A percentile compares a stretch with the other conserved stretches of the same genome.
Evolutionary conservation across 2,797 vertebrate genomes (phyloP).

Genomic region (Anguilla obscura): DNA sequence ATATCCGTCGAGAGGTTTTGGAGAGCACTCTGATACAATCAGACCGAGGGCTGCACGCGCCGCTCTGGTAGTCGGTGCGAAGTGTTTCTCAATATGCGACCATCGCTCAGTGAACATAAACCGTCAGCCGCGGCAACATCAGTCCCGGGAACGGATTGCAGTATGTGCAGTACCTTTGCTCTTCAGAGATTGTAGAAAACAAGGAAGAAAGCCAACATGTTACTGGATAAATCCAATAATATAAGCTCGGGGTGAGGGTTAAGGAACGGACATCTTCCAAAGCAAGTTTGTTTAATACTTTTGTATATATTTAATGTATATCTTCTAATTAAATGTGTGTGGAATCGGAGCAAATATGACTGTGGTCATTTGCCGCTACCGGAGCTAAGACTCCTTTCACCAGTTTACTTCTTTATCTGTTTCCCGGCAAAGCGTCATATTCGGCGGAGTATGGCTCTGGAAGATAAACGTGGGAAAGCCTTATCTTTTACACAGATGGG

Average conservation of each 20-base stretch:
- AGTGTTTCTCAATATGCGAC: conserved; percentile 51
- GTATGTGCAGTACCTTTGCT: conserved; percentile 21
- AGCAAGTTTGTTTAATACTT: conserved; percentile 42
- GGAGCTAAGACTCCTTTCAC: conserved; percentile 37
- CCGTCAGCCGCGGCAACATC: conserved; percentile 25
- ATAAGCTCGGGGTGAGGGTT: conserved; percentile 9
- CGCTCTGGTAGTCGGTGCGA: conserved; percentile 54
- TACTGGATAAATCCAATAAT: not conserved
- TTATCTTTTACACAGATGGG: conserved; percentile 72
- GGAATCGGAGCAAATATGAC: conserved; percentile 18
- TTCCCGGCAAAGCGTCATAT: conserved; percentile 35
- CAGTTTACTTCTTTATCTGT: conserved; percentile 21
- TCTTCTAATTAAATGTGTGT: not conserved
- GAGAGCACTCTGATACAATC: not conserved
- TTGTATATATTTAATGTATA: conserved; percentile 3
- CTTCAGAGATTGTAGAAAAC: conserved; percentile 31
- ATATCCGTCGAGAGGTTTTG: not conserved
- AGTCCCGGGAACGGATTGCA: conserved; percentile 38
- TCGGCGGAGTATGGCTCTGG: conserved; percentile 71
- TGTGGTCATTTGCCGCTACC: conserved; percentile 29
- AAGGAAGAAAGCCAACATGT: conserved; percentile 18
- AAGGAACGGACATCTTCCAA: not conserved
- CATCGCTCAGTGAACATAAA: conserved; percentile 24
- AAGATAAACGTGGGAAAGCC: conserved; percentile 67
- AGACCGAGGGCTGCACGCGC: conserved; percentile 40